Base-by-base conservation (phyloP, 2,888 invertebrate genomes). In the Caenorhabditis japonica region DNA sequence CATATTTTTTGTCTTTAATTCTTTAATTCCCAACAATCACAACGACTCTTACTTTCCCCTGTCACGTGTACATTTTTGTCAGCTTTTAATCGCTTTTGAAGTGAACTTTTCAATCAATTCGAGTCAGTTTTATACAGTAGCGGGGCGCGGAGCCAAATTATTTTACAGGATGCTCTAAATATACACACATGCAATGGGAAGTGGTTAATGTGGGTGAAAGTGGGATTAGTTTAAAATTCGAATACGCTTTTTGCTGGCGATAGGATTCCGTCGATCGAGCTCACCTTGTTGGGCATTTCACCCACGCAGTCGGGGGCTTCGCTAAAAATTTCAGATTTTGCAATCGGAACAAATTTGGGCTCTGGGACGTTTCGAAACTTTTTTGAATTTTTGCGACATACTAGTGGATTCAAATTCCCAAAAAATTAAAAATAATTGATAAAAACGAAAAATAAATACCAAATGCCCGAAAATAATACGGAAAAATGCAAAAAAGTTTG, bases 251-350 rank as follows among this genome's bases (percentile, higher is more conserved):
- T 61, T 3, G 68, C 61, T 2, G 73, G 73, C 4, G 73, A 46
- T 4, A 74, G 55, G 25, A 74, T 74, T 19, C 47, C 56, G 17
- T 74, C 73, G 30, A 25, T 17, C 13, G 39, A 46, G n/a, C 43
- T 47, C 27, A 68, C 34, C 15, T 46, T 71, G 44, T 56, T 61
- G 1, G 85, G 85, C 79, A 84, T 75, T 53, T 85, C 84, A 13
- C 85, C 85, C 25, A 85, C 82, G 17, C 76, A 79, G 41, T 84
- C 82, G 30, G 85, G 85, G 13, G 84, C 82, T 69, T 85, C 85
- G 10, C 85, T 75, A 64, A 15, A 75, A 66, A 30, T n/a, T n/a
- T n/a, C n/a, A n/a, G n/a, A n/a, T n/a, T n/a, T n/a, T n/a, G n/a
- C n/a, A n/a, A n/a, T n/a, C n/a, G n/a, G n/a, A n/a, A n/a, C n/a